These are phyloP conservation scores for Dromiciops gliroides DNA, from an alignment of 2,113 vertebrate species.

Conservation along the genomic window DNA sequence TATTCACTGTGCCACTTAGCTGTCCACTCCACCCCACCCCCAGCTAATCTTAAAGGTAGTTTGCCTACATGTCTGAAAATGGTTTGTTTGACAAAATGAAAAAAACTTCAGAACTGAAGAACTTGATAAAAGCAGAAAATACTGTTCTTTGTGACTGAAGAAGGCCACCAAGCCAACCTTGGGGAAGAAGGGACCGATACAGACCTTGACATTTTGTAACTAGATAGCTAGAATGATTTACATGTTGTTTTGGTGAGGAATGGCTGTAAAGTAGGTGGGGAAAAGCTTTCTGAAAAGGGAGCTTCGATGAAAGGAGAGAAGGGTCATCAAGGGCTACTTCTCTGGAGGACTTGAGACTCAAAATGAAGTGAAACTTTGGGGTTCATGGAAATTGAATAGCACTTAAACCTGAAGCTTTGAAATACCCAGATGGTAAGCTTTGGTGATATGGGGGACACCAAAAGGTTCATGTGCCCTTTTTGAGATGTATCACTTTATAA, in stretches of 20 bases:
- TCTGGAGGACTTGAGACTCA: conserved; percentile 36
- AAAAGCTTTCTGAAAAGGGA: conserved; percentile 41
- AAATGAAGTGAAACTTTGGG: conserved; percentile 58
- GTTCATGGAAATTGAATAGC: conserved; percentile 53
- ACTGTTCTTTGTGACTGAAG: not conserved
- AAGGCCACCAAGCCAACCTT: not conserved
- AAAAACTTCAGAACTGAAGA: not conserved
- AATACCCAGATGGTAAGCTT: conserved; percentile 31
- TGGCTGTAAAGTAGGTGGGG: conserved; percentile 49
- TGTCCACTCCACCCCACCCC: too few relatives aligned
- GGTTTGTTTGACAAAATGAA: not conserved
- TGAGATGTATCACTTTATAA: conserved; percentile 2
- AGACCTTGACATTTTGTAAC: not conserved
- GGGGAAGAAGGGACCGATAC: not conserved
- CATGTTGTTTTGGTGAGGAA: conserved; percentile 4
- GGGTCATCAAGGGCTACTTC: conserved; percentile 37
- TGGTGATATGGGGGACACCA: conserved; percentile 17
- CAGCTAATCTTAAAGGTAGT: not conserved
- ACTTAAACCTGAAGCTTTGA: conserved; percentile 30
- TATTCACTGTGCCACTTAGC: too few relatives aligned
- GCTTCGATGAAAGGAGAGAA: conserved; percentile 53
- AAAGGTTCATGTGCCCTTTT: not conserved
- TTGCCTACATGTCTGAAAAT: not conserved
- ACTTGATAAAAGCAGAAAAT: not conserved
- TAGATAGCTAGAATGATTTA: not conserved